phyloP scores from a whole-genome alignment of 2,113 vertebrate genomes.

The Donacobius atricapilla region DNA sequence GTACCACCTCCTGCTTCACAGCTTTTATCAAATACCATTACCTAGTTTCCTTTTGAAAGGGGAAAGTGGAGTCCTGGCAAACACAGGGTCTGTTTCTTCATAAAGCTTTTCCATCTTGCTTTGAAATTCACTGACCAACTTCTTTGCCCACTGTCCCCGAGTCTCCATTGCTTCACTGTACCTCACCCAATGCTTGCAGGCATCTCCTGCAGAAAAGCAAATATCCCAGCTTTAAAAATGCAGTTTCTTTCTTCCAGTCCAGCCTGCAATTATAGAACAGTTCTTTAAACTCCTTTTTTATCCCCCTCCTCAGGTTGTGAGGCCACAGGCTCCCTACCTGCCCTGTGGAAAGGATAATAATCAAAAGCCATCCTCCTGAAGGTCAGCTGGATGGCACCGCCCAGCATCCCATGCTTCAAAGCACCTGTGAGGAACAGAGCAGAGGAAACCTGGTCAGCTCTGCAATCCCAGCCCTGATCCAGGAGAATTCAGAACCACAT shows the following conservation, averaged over 20 bases:
- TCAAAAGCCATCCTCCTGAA: constrained; percentile 92
- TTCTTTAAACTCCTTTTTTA: not conserved
- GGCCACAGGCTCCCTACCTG: constrained; percentile 74
- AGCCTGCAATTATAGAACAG: not conserved
- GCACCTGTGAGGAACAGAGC: constrained; percentile 67
- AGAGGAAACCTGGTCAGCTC: not conserved
- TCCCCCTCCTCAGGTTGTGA: not conserved
- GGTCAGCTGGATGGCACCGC: constrained; percentile 95
- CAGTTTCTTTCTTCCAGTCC: not conserved
- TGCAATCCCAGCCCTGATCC: not conserved
- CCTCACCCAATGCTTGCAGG: constrained; percentile 90
- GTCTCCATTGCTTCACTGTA: constrained; percentile 91
- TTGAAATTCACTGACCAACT: constrained; percentile 87
- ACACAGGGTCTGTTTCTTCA: constrained; percentile 50
- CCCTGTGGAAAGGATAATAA: constrained; percentile 93
- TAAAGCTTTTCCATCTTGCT: constrained; percentile 73
- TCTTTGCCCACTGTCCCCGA: constrained; percentile 87
- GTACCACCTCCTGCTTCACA: not conserved
- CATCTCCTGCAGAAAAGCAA: constrained; percentile 72
- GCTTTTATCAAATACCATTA: not conserved
- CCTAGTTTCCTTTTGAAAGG: constrained; percentile 75
- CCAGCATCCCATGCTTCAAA: constrained; percentile 80
- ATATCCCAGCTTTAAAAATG: not conserved
- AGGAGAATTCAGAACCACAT: not conserved
- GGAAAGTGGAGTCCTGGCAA: constrained; percentile 52